A percentile compares a stretch with the other conserved stretches of the same genome.
phyloP scores from a whole-genome alignment of 2,888 invertebrate genomes.

The Drosophila quinaria region DNA sequence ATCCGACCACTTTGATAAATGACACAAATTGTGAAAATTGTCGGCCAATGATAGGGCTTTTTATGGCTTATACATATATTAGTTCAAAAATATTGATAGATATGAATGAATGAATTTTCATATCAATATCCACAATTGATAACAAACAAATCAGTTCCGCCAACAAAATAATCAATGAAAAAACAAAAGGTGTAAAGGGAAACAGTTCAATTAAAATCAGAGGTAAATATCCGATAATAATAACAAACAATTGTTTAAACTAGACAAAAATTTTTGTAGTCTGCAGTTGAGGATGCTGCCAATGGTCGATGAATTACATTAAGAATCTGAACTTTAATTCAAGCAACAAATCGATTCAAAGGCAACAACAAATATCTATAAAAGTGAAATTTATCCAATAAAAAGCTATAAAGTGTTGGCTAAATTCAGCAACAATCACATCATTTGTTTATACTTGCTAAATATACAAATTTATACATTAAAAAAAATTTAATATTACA shows the following conservation, averaged over 20 bases:
- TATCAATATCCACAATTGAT: slow-evolving; percentile 22
- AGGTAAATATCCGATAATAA: slow-evolving; percentile 23
- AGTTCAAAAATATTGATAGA: slow-evolving; percentile 26
- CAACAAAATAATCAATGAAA: slow-evolving; percentile 1
- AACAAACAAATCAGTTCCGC: slow-evolving; percentile 10
- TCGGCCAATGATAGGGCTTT: slow-evolving; percentile 34
- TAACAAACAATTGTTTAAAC: slow-evolving; percentile 21
- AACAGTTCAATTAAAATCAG: slow-evolving; percentile 3
- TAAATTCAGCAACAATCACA: slow-evolving; percentile 4
- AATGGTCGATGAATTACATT: slow-evolving; percentile 12
- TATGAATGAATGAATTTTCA: slow-evolving; percentile 36
- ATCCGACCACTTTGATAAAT: slow-evolving; percentile 45
- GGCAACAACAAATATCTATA: not conserved
- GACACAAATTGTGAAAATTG: slow-evolving; percentile 27
- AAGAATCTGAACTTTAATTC: slow-evolving; percentile 19
- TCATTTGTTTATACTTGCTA: not conserved
- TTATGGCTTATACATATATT: slow-evolving; percentile 16
- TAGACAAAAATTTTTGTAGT: not conserved
- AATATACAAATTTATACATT: no score
- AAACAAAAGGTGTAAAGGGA: not conserved
- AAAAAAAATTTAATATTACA: not conserved
- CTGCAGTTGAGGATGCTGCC: not conserved
- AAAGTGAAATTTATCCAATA: slow-evolving; percentile 3
- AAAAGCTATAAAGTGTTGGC: slow-evolving; percentile 5
- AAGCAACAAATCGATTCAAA: not conserved